A percentile compares a stretch with the other conserved stretches of the same genome.
Conservation (phyloP, 2,113 vertebrate species). For the Corvus cornix region DNA sequence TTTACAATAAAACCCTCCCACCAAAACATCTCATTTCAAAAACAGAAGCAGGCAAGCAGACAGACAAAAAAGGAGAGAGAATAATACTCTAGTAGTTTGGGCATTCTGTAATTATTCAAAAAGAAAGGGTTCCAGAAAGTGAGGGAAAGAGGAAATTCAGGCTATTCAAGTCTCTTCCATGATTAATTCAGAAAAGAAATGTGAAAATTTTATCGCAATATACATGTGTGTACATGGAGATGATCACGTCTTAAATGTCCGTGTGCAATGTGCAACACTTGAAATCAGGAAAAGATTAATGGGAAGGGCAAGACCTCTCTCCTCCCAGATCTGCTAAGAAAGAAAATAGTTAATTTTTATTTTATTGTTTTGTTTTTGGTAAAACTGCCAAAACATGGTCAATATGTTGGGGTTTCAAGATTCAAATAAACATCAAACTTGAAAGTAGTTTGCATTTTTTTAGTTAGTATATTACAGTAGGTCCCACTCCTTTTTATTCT, state of each 20-base stretch:
- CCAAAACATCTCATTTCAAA: background rate
- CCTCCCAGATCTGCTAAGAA: background rate
- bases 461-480: background rate
- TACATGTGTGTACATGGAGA: background rate
- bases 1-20: background rate
- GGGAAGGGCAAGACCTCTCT: background rate
- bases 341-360: background rate
- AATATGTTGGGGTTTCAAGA: background rate
- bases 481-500: rapidly evolving
- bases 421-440: background rate
- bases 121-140: background rate
- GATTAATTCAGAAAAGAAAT: background rate
- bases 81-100: background rate
- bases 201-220: background rate
- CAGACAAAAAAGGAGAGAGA: background rate
- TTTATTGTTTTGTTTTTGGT: background rate
- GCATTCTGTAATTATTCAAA: background rate
- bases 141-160: background rate
- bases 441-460: background rate
- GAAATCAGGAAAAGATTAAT: background rate
- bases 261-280: background rate
- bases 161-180: background rate
- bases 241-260: background rate
- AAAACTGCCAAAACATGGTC: background rate
- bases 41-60: background rate